These are phyloP conservation scores for Tupaia tana DNA, from an alignment of 2,113 vertebrate genomes.

Conservation along the genomic window DNA sequence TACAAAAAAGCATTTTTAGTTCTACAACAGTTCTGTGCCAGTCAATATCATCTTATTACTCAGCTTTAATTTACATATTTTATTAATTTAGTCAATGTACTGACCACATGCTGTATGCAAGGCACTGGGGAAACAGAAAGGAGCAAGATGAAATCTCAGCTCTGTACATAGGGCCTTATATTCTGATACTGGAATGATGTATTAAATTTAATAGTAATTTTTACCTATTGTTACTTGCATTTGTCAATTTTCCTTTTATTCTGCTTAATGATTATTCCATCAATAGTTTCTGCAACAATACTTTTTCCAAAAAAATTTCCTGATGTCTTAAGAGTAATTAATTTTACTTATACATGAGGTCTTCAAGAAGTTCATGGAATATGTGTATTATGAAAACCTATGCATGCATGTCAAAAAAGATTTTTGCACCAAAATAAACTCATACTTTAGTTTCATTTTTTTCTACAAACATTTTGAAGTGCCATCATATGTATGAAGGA, in stretches of 20 bases:
- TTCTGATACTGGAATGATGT: neutral
- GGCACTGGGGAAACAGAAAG: conserved; percentile 41
- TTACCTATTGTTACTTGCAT: neutral
- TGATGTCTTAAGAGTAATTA: neutral
- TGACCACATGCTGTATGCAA: conserved; percentile 29
- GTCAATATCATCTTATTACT: conserved; percentile 42
- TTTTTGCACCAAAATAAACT: no score
- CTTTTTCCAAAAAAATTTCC: conserved; percentile 30
- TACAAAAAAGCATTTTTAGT: conserved; percentile 30
- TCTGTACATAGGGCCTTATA: neutral
- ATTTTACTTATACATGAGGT: neutral
- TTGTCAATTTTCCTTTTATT: conserved; percentile 43
- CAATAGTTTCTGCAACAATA: neutral
- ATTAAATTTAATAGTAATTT: neutral
- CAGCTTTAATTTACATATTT: conserved; percentile 15
- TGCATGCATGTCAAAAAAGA: no score
- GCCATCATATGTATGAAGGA: neutral
- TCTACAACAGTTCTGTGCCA: neutral
- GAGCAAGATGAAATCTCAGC: conserved; percentile 15
- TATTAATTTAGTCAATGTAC: conserved; percentile 21
- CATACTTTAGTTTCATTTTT: no score
- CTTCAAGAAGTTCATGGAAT: no score
- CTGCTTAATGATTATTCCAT: neutral
- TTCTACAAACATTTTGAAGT: no score
- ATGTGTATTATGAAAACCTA: no score